Conservation (phyloP, 2,113 vertebrate species). For the Myrmecobius fasciatus region DNA sequence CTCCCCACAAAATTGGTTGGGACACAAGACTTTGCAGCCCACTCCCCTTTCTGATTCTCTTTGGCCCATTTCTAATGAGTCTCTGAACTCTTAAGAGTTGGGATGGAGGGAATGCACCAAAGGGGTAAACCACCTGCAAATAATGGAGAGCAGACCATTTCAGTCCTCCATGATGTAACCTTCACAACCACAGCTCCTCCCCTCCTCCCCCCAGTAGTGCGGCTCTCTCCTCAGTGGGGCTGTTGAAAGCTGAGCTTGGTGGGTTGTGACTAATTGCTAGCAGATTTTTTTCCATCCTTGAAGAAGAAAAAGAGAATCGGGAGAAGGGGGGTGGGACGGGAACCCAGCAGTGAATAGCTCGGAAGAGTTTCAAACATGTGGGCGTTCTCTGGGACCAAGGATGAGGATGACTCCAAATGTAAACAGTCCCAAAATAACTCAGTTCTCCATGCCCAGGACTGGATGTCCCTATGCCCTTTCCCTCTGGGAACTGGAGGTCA, state of each 20-base stretch:
- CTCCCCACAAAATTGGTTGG: background rate
- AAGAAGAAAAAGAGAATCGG: slow-evolving; percentile 69
- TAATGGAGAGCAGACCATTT: background rate
- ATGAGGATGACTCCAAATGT: slow-evolving; percentile 79
- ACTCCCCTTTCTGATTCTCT: background rate
- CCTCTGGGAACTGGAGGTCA: slow-evolving; percentile 71
- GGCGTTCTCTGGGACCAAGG: slow-evolving; percentile 83
- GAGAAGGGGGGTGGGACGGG: slow-evolving; percentile 71
- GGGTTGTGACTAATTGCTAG: slow-evolving; percentile 83
- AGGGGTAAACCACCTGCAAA: background rate
- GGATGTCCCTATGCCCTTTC: slow-evolving; percentile 74
- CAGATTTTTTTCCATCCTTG: slow-evolving; percentile 83
- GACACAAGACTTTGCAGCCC: background rate
- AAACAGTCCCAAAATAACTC: slow-evolving; percentile 85
- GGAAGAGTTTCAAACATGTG: slow-evolving; percentile 83
- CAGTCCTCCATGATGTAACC: background rate
- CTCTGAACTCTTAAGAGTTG: background rate
- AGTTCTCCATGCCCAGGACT: slow-evolving; percentile 81
- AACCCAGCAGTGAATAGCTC: slow-evolving; percentile 79
- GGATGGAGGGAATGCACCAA: background rate
- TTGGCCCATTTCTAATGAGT: background rate
- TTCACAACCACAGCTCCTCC: slow-evolving; percentile 46
- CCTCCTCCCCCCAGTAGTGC: slow-evolving; percentile 40
- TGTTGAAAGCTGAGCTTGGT: slow-evolving; percentile 79
- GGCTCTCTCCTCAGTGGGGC: slow-evolving; percentile 75